Evolutionary conservation across 2,113 vertebrate genomes (phyloP).

Genomic region (Oceanodroma tethys): DNA sequence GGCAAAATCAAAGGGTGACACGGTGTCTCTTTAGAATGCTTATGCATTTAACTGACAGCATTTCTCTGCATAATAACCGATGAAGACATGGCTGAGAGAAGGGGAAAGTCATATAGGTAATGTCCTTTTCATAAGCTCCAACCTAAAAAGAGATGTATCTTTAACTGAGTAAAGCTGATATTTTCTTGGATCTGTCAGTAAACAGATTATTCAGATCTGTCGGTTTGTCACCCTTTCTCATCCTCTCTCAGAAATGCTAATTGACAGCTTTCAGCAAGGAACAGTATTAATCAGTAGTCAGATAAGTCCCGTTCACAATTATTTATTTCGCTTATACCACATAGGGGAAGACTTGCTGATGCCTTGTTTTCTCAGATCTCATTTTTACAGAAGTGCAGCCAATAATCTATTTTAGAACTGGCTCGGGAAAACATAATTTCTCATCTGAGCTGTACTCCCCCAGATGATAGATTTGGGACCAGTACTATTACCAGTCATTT

Average conservation of each 20-base stretch:
- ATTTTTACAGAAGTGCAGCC: not conserved
- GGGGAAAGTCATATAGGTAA: not conserved
- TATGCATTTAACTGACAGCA: not conserved
- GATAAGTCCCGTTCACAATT: not conserved
- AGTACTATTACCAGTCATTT: not conserved
- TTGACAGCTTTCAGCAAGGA: not conserved
- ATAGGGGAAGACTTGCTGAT: not conserved
- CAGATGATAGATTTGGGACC: not conserved
- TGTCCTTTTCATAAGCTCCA: not conserved
- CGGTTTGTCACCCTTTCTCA: not conserved
- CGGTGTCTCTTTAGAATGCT: not conserved
- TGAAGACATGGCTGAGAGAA: not conserved
- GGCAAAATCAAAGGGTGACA: not conserved
- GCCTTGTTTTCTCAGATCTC: not conserved
- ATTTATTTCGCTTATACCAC: not conserved
- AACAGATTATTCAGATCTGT: not conserved
- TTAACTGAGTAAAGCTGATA: not conserved
- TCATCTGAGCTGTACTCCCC: not conserved
- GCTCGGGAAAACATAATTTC: not conserved
- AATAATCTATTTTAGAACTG: slow-evolving; percentile 11
- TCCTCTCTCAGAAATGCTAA: not conserved
- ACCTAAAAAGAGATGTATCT: not conserved
- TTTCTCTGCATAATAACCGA: not conserved
- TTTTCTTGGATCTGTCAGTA: not conserved
- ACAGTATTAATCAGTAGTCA: not conserved